Evolutionary conservation across 2,113 vertebrate species (phyloP), one percentile per base, ranked within the genome.

Genomic region (Benitochromis conjunctus): DNA sequence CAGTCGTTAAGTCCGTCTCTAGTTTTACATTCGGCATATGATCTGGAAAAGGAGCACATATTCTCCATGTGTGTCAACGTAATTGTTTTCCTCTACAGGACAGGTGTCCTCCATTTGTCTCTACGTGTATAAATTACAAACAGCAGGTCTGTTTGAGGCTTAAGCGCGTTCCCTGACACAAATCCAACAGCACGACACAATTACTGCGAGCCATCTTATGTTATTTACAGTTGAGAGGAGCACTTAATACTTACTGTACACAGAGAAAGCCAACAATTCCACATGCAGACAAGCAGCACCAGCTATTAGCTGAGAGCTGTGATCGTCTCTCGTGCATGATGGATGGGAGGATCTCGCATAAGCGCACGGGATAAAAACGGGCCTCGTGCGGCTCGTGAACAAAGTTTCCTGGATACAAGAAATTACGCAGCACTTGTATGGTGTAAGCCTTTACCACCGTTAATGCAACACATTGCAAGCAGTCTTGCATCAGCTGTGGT

Each of bases 391-490:
- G 19, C 78, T 56, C 3, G 9, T 43, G 14, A 78, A 7, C 19
- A 26, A 76, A 76, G 71, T 76, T 76, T 76, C 71, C 46, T 53
- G 26, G 71, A 76, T 53, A 76, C 46, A 76, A 34, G 46, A 34
- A 79, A 80, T 14, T 57, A 46, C 64, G 34, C 53, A 8, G 26
- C 62, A 10, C 71, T 53, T 76, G 46, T 2, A 18, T 26, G 51
- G 11, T 4, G 58, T 57, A 83, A 71, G 58, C 11, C 31, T 71
- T 56, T n/a, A 43, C 13, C 9, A 4, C 41, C 51, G 86, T 76
- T 13, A 74, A 26, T 81, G 92, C 88, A 92, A 89, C 84, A 57
- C 62, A 7, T 31, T 78, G 91, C 81, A 90, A 90, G 53, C 51
- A 14, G 21, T 69, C 69, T 92, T 92, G 58, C 88, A 38, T 93